Percentiles rank a stretch among this genome's conserved stretches.
These are phyloP conservation scores for Zaprionus nigranus DNA, from an alignment of 1,140 invertebrate species.

Conservation along the genomic window DNA sequence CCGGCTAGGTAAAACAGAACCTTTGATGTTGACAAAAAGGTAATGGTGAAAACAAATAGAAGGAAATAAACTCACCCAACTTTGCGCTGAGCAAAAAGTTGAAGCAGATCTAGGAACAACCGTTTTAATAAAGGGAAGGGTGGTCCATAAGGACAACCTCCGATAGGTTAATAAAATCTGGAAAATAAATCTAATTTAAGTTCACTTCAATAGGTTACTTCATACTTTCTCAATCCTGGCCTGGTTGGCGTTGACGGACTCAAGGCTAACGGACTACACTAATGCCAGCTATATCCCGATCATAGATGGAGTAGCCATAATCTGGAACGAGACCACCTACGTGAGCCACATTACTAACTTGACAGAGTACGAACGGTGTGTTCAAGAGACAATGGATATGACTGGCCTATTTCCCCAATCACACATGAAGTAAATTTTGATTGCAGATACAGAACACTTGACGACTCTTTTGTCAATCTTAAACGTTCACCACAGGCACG, in stretches of 20 bases:
- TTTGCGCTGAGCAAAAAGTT: not conserved
- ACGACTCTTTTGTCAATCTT: not conserved
- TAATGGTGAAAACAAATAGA: not conserved
- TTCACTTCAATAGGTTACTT: too few relatives aligned
- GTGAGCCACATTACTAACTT: not conserved
- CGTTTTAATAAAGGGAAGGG: not conserved
- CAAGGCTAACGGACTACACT: not conserved
- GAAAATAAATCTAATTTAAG: not conserved
- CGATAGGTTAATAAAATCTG: not conserved
- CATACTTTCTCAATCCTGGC: too few relatives aligned
- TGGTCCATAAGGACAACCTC: constrained; percentile 7
- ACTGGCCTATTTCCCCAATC: not conserved
- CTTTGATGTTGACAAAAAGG: not conserved
- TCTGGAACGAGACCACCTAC: not conserved
- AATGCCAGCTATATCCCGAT: not conserved
- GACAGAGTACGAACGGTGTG: not conserved
- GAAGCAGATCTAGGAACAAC: not conserved
- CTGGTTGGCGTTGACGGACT: not conserved
- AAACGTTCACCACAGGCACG: not conserved
- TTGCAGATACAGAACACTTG: not conserved
- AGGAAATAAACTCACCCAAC: not conserved
- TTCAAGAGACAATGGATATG: not conserved
- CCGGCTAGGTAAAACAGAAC: not conserved
- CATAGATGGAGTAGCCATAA: not conserved
- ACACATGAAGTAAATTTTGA: not conserved